Evolutionary conservation across 2,888 invertebrate genomes (phyloP).

Genomic region (Patella pellucida): DNA sequence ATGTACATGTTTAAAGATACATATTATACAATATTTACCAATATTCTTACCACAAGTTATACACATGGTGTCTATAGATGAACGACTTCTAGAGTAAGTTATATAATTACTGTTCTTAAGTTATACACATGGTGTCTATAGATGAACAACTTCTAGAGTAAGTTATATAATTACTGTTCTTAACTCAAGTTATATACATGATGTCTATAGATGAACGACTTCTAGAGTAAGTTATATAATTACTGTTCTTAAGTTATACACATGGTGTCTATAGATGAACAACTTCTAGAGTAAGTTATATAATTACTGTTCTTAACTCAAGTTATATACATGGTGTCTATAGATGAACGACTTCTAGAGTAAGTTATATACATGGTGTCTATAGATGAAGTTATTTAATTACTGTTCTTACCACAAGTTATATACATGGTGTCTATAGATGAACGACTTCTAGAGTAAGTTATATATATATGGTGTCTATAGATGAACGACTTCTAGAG

Average conservation of each 20-base stretch:
- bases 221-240: slow-evolving; percentile 31
- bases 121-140: no score
- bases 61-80: slow-evolving; percentile 41
- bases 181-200: slow-evolving; percentile 34
- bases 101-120: neutral
- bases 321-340: slow-evolving; percentile 31
- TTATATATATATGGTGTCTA: no score
- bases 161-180: neutral
- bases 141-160: slow-evolving; percentile 36
- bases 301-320: slow-evolving; percentile 7
- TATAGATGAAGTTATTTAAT: neutral
- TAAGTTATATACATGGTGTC: slow-evolving; percentile 14
- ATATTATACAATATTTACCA: slow-evolving; percentile 82
- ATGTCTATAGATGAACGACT: slow-evolving; percentile 21
- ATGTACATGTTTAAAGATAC: slow-evolving; percentile 81
- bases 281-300: slow-evolving; percentile 38
- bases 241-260: neutral
- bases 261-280: neutral
- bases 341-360: slow-evolving; percentile 34
- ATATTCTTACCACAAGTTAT: slow-evolving; percentile 80
- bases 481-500: no score
- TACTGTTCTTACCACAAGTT: slow-evolving; percentile 34
- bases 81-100: slow-evolving; percentile 41
- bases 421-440: no score
- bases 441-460: slow-evolving; percentile 38